Evolutionary conservation across 2,888 invertebrate species (phyloP).

Genomic region (Diadegma fenestrale): DNA sequence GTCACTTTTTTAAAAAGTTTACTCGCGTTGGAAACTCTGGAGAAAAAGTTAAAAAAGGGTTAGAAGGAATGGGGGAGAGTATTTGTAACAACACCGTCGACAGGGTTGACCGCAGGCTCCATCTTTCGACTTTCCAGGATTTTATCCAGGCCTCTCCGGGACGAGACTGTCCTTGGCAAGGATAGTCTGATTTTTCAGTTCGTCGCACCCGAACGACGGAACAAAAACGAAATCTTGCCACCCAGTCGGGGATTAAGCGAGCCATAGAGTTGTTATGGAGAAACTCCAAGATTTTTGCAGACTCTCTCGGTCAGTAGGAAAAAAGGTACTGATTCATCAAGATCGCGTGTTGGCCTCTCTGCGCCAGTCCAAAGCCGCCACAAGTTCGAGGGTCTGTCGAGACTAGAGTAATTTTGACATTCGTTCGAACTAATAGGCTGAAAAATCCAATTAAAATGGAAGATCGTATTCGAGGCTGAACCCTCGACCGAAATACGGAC

Average conservation of each 20-base stretch:
- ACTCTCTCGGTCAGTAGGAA: neutral
- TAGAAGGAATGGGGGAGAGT: slow-evolving; percentile 46
- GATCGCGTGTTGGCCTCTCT: neutral
- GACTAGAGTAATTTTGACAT: neutral
- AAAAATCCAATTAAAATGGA: slow-evolving; percentile 9
- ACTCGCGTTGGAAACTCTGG: neutral
- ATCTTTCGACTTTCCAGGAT: slow-evolving; percentile 52
- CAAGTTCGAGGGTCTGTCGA: neutral
- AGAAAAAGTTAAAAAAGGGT: neutral
- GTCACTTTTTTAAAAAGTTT: neutral
- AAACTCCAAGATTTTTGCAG: slow-evolving; percentile 1
- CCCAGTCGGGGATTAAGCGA: slow-evolving; percentile 8
- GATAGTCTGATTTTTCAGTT: slow-evolving; percentile 77
- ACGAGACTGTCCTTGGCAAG: slow-evolving; percentile 74
- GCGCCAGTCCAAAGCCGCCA: neutral
- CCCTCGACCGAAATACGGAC: neutral
- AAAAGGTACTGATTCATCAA: neutral
- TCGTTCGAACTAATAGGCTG: neutral
- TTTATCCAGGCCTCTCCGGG: slow-evolving; percentile 52
- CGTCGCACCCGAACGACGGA: slow-evolving; percentile 67
- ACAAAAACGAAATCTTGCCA: slow-evolving; percentile 13
- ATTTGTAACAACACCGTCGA: neutral
- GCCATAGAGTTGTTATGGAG: neutral
- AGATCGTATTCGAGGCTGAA: neutral
- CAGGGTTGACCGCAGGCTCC: slow-evolving; percentile 53